phyloP scores from a whole-genome alignment of 2,797 vertebrate genomes.

The Pagetopsis macropterus region DNA sequence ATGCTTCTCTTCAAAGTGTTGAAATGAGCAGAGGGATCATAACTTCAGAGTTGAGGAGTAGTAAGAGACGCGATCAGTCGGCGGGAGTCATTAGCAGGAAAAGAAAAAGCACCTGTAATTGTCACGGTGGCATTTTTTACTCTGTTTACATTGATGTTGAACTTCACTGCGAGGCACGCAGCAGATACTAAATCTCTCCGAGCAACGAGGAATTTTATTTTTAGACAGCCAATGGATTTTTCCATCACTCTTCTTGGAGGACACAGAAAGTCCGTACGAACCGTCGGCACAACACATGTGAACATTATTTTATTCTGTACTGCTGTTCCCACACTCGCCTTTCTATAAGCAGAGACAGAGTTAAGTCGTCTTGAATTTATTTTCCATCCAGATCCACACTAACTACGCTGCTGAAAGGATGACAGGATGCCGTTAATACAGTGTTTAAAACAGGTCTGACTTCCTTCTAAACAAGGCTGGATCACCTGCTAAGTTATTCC shows the following conservation, averaged over 20 bases:
- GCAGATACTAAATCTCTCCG: slow-evolving; percentile 95
- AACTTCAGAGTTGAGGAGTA: slow-evolving; percentile 85
- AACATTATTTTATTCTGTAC: slow-evolving; percentile 47
- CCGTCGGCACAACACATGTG: slow-evolving; percentile 56
- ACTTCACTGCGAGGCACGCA: slow-evolving; percentile 89
- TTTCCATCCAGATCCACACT: slow-evolving; percentile 15
- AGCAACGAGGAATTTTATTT: slow-evolving; percentile 97
- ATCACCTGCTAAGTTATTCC: slow-evolving; percentile 63
- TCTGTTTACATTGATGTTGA: slow-evolving; percentile 94
- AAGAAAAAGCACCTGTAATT: slow-evolving; percentile 79
- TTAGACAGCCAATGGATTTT: slow-evolving; percentile 95
- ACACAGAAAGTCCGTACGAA: slow-evolving; percentile 65
- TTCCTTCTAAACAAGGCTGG: slow-evolving; percentile 37
- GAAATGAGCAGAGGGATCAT: slow-evolving; percentile 5
- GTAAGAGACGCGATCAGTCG: slow-evolving; percentile 86
- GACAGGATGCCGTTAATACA: slow-evolving; percentile 32
- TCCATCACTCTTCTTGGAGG: slow-evolving; percentile 92
- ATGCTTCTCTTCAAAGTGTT: slow-evolving; percentile 23
- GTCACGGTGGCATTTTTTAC: slow-evolving; percentile 91
- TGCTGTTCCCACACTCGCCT: slow-evolving; percentile 26
- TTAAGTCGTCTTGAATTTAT: slow-evolving; percentile 50
- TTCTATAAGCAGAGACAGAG: slow-evolving; percentile 41
- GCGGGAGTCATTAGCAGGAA: slow-evolving; percentile 51
- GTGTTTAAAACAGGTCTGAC: slow-evolving; percentile 54
- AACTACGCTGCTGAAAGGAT: slow-evolving; percentile 20